phyloP scores from a whole-genome alignment of 2,113 vertebrate species.

The Poeciliopsis turrubarensis region DNA sequence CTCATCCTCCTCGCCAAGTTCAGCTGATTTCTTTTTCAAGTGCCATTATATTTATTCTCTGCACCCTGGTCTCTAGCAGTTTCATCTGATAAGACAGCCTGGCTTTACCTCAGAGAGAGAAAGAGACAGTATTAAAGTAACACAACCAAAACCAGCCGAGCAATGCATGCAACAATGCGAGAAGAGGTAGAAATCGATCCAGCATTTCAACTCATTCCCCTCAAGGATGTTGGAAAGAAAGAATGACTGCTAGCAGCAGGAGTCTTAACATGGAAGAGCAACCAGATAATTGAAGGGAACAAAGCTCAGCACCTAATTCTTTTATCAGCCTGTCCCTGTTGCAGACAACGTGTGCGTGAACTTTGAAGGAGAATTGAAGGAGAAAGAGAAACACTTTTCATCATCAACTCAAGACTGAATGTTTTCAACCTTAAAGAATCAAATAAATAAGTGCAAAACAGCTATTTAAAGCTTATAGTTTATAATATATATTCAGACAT shows the following conservation, averaged over 20 bases:
- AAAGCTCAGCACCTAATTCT: slow-evolving; percentile 60
- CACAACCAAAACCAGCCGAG: slow-evolving; percentile 44
- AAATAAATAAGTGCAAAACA: background rate
- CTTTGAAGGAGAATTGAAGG: slow-evolving; percentile 51
- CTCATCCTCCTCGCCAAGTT: slow-evolving; percentile 27
- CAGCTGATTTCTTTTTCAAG: slow-evolving; percentile 11
- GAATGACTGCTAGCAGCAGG: slow-evolving; percentile 55
- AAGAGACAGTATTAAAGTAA: slow-evolving; percentile 35
- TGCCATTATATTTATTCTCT: slow-evolving; percentile 21
- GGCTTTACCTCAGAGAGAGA: slow-evolving; percentile 10
- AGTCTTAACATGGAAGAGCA: slow-evolving; percentile 51
- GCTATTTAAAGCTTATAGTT: background rate
- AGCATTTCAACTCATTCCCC: slow-evolving; percentile 52
- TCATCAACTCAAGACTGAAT: slow-evolving; percentile 12
- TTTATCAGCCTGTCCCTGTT: slow-evolving; percentile 46
- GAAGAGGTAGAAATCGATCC: slow-evolving; percentile 66
- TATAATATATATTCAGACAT: background rate
- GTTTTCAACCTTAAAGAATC: background rate
- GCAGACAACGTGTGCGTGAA: slow-evolving; percentile 1
- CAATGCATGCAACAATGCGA: slow-evolving; percentile 57
- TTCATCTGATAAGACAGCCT: slow-evolving; percentile 34
- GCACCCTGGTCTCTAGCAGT: background rate
- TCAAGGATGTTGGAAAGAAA: slow-evolving; percentile 49
- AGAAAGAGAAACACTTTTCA: slow-evolving; percentile 20
- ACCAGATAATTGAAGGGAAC: slow-evolving; percentile 61